phyloP scores from a whole-genome alignment of 2,888 invertebrate genomes.

The Seira ritae region DNA sequence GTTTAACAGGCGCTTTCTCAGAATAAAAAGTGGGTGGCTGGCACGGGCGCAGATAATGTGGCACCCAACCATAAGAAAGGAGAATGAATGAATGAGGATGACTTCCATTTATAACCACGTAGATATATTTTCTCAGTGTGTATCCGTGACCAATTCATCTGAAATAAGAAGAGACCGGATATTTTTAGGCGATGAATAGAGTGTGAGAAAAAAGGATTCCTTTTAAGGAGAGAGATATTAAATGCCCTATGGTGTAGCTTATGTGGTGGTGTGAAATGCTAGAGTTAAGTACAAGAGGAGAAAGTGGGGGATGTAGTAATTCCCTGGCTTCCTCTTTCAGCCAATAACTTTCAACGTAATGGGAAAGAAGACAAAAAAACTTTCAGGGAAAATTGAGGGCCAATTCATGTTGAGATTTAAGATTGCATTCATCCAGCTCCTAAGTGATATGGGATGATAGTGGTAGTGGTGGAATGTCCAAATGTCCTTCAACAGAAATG shows the following conservation, averaged over 20 bases:
- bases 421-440: no score
- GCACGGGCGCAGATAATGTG: slow-evolving; percentile 63
- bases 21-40: slow-evolving; percentile 55
- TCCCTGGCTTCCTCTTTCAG: slow-evolving; percentile 55
- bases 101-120: slow-evolving; percentile 36
- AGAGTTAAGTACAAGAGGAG: neutral
- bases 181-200: slow-evolving; percentile 48
- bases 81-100: slow-evolving; percentile 55
- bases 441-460: no score
- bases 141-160: slow-evolving; percentile 62
- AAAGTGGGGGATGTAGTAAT: slow-evolving; percentile 32
- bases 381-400: neutral
- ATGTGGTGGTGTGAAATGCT: slow-evolving; percentile 30
- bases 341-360: slow-evolving; percentile 54
- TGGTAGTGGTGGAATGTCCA: no score
- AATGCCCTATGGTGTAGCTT: slow-evolving; percentile 45
- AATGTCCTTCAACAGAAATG: no score
- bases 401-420: no score
- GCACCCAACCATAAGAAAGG: slow-evolving; percentile 63
- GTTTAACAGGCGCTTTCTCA: slow-evolving; percentile 53
- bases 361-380: neutral
- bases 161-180: slow-evolving; percentile 44
- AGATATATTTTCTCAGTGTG: slow-evolving; percentile 18
- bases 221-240: slow-evolving; percentile 16
- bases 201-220: slow-evolving; percentile 41